Evolutionary conservation across 2,797 vertebrate species (phyloP).

Genomic region (Amazona finschi): DNA sequence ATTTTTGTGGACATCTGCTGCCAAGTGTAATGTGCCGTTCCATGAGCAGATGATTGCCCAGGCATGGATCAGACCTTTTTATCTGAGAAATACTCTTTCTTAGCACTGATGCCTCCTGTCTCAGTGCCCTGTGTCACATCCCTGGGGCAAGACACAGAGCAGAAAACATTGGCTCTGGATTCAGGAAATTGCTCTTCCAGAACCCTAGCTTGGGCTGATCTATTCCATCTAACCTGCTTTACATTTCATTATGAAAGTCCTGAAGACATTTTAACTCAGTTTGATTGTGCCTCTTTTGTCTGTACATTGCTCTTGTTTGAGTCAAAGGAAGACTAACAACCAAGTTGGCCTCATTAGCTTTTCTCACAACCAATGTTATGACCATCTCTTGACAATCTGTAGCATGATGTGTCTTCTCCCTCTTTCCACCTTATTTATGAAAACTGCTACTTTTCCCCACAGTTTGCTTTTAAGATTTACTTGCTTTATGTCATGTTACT

Average conservation of each 20-base stretch:
- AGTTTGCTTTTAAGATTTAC: neutral
- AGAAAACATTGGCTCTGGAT: neutral
- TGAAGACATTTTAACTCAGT: neutral
- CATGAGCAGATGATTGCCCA: neutral
- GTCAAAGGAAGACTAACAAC: neutral
- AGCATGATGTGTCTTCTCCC: fast-evolving
- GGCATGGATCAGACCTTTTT: neutral
- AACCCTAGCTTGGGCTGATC: neutral
- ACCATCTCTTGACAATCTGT: neutral
- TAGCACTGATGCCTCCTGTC: neutral
- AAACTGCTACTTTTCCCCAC: neutral
- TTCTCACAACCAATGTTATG: neutral
- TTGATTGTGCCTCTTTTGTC: neutral
- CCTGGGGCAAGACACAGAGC: neutral
- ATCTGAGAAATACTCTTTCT: neutral
- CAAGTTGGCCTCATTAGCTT: neutral
- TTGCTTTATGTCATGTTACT: neutral
- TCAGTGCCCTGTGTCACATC: neutral
- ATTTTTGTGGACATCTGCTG: neutral
- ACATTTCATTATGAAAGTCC: neutral
- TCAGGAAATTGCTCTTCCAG: neutral
- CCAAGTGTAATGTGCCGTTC: neutral
- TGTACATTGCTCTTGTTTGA: neutral
- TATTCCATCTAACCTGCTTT: neutral
- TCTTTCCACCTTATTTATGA: neutral